Evolutionary conservation across 37 sponge, comb jelly and placozoan species (phyloP).

Genomic region (Cladorhizidae sp.): DNA sequence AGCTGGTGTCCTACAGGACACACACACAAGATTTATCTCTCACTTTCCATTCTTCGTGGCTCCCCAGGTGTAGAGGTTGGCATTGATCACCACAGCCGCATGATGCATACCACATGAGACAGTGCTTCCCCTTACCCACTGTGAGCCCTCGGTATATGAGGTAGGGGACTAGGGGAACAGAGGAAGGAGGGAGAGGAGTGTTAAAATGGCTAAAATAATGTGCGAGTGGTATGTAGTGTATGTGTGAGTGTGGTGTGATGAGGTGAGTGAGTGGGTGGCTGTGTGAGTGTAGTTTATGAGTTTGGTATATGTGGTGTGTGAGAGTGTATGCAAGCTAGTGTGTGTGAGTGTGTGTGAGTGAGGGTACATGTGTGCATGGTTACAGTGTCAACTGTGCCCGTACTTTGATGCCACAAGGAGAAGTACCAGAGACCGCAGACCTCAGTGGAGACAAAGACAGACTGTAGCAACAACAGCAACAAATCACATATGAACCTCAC

Average conservation of each 20-base stretch:
- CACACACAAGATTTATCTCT: too few species aligned
- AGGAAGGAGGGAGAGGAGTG: neutral
- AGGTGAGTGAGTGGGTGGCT: too few species aligned
- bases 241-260: too few species aligned
- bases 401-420: neutral
- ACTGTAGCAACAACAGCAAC: neutral
- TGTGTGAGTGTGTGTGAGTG: too few species aligned
- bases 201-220: too few species aligned
- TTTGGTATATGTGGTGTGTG: too few species aligned
- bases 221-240: too few species aligned
- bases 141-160: slow-evolving; percentile 41
- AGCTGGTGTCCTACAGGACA: too few species aligned
- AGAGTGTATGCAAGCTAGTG: too few species aligned
- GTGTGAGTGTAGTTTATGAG: too few species aligned
- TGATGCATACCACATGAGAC: slow-evolving; percentile 71
- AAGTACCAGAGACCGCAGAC: slow-evolving; percentile 11
- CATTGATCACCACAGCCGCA: slow-evolving; percentile 59
- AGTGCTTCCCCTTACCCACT: slow-evolving; percentile 30
- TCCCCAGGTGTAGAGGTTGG: slow-evolving; percentile 85
- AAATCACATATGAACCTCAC: too few species aligned
- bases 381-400: neutral
- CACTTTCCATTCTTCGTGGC: slow-evolving; percentile 76
- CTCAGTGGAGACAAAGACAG: slow-evolving; percentile 25
- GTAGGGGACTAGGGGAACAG: neutral
- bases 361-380: too few species aligned